These are phyloP conservation scores for Nanorana parkeri DNA, from an alignment of 2,113 vertebrate species.

Conservation along the genomic window DNA sequence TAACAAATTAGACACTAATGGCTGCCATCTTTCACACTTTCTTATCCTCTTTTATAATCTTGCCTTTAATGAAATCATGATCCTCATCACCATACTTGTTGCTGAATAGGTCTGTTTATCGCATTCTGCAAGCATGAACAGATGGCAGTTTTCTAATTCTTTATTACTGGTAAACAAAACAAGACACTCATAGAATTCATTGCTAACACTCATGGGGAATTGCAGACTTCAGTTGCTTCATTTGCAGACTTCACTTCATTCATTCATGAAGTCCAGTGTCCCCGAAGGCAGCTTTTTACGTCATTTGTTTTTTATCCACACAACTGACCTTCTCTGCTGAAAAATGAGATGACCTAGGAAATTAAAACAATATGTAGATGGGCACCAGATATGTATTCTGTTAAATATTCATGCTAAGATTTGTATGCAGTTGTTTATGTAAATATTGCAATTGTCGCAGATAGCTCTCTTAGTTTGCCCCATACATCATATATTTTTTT, in stretches of 20 bases:
- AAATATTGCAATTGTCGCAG: neutral
- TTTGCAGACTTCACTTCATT: neutral
- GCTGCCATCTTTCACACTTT: neutral
- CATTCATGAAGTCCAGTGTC: constrained; percentile 14
- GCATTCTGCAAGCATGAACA: constrained; percentile 17
- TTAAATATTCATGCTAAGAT: constrained; percentile 36
- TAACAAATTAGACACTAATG: neutral
- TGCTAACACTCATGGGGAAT: constrained; percentile 33
- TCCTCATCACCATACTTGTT: constrained; percentile 1
- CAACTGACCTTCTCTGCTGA: neutral
- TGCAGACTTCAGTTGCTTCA: constrained; percentile 20
- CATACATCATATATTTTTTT: too few relatives aligned
- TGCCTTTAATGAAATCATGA: constrained; percentile 12
- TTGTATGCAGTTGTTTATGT: neutral
- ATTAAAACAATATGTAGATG: constrained; percentile 1
- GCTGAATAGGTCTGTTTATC: constrained; percentile 34
- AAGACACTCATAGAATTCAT: constrained; percentile 24
- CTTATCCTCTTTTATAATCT: neutral
- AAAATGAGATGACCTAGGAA: neutral
- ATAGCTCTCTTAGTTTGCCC: too few relatives aligned
- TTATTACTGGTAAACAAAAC: constrained; percentile 31
- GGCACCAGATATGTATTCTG: neutral
- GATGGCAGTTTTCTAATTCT: constrained; percentile 35
- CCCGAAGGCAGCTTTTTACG: neutral
- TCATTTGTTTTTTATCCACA: constrained; percentile 35